Evolutionary conservation across 2,888 invertebrate species (phyloP), one percentile per base, ranked within the genome.

Genomic region (Phalera bucephala): DNA sequence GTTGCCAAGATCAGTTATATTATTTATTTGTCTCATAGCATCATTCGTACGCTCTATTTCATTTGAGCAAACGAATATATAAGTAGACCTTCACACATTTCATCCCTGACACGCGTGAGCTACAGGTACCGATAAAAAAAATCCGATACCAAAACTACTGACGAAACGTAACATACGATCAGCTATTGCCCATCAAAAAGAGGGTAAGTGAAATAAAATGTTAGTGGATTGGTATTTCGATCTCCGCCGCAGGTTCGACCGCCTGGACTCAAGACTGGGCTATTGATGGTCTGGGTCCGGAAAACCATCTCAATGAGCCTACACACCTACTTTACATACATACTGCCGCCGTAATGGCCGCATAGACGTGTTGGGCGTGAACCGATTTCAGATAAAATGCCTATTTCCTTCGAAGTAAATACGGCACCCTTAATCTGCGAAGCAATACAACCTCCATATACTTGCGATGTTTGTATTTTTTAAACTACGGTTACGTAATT

Each of bases 291-390:
- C 42, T 44, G 52, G 56, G 40, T 36, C 52, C 52, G 52, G 44
- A 36, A 61, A 64, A 67, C 63, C 67, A 54, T 64, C 55, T 61
- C 59, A 63, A 67, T 61, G 63, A 62, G 59, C 51, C 53, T 54
- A 53, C 59, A 54, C 43, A 55, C 55, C 59, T 61, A 64, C 56
- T 57, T 70, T 66, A 69, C 73, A 75, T 76, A 70, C 62, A 70
- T 62, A 72, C 70, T 65, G 67, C 65, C 65, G 64, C 50, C 60
- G 69, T 74, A 72, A 73, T 67, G 61, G 69, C 62, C 58, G 59
- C 59, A 51, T 57, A 59, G 66, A 69, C 67, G 66, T 65, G 60
- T 38, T 52, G 63, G 71, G 73, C 73, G 73, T 67, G 67, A 72
- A 69, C 69, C 64, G 64, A 72, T 69, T 65, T 50, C 56, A 63